Percentiles rank a stretch among this genome's conserved stretches.
These are phyloP conservation scores for Mellilla xanthometata DNA, from an alignment of 2,888 invertebrate species.

Conservation along the genomic window DNA sequence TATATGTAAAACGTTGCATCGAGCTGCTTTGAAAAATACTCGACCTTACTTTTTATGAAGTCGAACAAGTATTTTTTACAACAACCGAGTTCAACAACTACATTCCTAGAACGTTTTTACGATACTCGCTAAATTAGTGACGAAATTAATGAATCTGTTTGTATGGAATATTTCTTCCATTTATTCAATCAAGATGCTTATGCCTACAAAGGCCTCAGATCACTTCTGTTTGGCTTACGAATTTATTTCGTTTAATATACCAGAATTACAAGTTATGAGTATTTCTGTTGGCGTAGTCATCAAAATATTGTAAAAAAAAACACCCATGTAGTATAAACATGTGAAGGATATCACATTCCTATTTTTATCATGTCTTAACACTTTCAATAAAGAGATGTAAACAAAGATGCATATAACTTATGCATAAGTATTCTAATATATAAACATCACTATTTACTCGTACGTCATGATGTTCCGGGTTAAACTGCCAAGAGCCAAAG, in stretches of 20 bases:
- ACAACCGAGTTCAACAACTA: constrained; percentile 1
- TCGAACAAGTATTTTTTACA: constrained; percentile 13
- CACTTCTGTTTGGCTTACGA: too few relatives aligned
- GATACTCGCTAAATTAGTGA: not conserved
- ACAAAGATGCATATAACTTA: constrained; percentile 6
- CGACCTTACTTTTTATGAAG: constrained; percentile 28
- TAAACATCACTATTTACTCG: too few relatives aligned
- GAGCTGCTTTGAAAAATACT: constrained; percentile 40
- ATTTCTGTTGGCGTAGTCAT: too few relatives aligned
- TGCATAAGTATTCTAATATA: too few relatives aligned
- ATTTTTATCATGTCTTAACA: not conserved
- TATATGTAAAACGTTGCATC: constrained; percentile 36
- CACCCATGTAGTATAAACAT: too few relatives aligned
- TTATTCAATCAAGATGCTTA: not conserved
- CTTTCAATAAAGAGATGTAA: constrained; percentile 2
- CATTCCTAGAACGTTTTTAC: not conserved
- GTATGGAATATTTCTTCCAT: not conserved
- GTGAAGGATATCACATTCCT: not conserved
- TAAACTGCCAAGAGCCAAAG: too few relatives aligned
- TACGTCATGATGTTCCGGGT: too few relatives aligned
- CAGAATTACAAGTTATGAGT: too few relatives aligned
- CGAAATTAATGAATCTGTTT: constrained; percentile 3
- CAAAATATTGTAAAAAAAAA: too few relatives aligned
- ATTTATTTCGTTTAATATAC: too few relatives aligned
- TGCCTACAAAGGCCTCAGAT: too few relatives aligned